These are phyloP conservation scores for Pseudolaguvia tuberculata DNA, from an alignment of 2,113 vertebrate species.

Conservation along the genomic window DNA sequence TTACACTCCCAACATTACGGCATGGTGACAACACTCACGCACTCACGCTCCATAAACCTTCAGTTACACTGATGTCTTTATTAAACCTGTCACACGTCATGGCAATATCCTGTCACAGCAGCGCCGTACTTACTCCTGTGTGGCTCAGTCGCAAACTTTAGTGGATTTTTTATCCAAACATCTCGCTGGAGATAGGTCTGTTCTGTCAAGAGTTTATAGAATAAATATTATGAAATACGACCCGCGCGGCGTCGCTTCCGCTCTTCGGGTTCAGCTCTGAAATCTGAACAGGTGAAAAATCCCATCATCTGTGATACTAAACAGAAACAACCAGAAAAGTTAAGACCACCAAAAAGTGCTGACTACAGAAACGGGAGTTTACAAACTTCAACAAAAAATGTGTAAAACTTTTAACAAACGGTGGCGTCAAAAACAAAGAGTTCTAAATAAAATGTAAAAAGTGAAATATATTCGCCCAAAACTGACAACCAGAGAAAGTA, in stretches of 20 bases:
- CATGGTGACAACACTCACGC: background rate
- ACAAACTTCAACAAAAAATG: too few species aligned
- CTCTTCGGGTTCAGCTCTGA: background rate
- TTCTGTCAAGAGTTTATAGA: background rate
- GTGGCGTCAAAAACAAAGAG: too few species aligned
- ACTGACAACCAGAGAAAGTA: too few species aligned
- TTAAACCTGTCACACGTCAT: constrained; percentile 14
- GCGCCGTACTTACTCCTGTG: background rate
- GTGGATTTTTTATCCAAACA: background rate
- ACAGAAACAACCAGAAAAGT: background rate
- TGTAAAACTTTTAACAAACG: too few species aligned
- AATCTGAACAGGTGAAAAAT: background rate
- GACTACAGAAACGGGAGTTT: too few species aligned
- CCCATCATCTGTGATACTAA: background rate
- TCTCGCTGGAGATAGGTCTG: background rate
- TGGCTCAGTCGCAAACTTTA: background rate
- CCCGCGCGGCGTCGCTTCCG: background rate
- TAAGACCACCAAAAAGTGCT: too few species aligned
- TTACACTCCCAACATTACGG: background rate
- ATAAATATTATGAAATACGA: background rate
- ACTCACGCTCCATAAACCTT: background rate
- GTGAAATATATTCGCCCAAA: too few species aligned
- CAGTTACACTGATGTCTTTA: constrained; percentile 13
- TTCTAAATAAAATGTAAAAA: too few species aligned
- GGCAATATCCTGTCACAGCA: background rate